Conservation (phyloP, 1,140 invertebrate species). For the Zeugodacus cucurbitae region DNA sequence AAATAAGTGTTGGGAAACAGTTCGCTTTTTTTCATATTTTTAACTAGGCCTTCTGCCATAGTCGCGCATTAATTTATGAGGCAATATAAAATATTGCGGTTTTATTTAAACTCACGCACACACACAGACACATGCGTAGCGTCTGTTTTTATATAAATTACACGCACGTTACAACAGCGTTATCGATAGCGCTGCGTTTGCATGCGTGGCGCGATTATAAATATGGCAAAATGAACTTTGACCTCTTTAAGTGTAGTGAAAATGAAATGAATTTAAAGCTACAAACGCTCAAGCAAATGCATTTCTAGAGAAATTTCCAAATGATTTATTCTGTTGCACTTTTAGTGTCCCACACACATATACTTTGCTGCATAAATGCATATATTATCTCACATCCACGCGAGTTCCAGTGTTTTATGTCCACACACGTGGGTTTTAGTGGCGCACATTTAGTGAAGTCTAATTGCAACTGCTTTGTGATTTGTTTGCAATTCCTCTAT, state of each 20-base stretch:
- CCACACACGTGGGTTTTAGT: not conserved
- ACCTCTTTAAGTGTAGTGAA: not conserved
- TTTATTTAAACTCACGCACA: not conserved
- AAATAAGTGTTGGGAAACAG: not conserved
- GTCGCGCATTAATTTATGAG: constrained; percentile 24
- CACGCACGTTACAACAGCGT: not conserved
- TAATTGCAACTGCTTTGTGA: not conserved
- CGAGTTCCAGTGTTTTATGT: not conserved
- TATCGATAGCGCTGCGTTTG: not conserved
- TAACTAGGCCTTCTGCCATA: not conserved
- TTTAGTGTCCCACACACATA: not conserved
- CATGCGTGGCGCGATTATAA: not conserved
- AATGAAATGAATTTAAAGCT: not conserved
- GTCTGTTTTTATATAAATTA: not conserved
- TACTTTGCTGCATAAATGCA: not conserved
- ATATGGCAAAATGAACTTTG: not conserved
- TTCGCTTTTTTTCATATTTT: too few relatives aligned
- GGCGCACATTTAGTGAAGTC: not conserved
- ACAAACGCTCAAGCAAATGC: not conserved
- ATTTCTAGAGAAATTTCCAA: not conserved
- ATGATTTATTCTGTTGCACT: not conserved
- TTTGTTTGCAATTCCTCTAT: not conserved
- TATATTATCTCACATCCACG: not conserved
- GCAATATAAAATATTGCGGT: constrained; percentile 3
- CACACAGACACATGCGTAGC: not conserved